phyloP scores from a whole-genome alignment of 2,797 vertebrate genomes.

The Anabacerthia variegaticeps region DNA sequence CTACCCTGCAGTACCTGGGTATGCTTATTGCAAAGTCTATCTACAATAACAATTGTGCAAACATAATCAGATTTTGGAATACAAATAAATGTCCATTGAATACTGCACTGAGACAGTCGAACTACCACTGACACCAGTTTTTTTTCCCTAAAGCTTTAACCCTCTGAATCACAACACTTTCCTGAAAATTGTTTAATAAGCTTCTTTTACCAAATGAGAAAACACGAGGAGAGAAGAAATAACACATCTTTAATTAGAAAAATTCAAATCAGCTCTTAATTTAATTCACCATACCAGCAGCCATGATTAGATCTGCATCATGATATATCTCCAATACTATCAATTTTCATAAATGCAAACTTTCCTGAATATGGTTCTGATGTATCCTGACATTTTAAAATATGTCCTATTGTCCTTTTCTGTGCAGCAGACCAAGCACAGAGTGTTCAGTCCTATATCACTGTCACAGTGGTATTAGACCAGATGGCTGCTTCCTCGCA shows the following conservation, averaged over 20 bases:
- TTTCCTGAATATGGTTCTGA: constrained; percentile 81
- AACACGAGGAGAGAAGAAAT: constrained; percentile 54
- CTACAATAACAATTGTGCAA: not conserved
- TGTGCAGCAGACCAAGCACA: constrained; percentile 80
- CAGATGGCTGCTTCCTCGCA: constrained; percentile 86
- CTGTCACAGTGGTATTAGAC: constrained; percentile 82
- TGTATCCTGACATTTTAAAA: constrained; percentile 85
- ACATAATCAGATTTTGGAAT: not conserved
- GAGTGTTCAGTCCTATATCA: constrained; percentile 79
- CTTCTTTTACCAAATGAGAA: constrained; percentile 42
- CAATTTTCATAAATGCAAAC: constrained; percentile 85
- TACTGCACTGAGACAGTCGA: not conserved
- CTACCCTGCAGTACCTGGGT: not conserved
- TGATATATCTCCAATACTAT: constrained; percentile 81
- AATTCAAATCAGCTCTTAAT: constrained; percentile 78
- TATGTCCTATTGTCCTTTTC: constrained; percentile 85
- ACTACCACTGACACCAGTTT: not conserved
- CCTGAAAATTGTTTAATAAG: constrained; percentile 39
- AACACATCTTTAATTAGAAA: constrained; percentile 78
- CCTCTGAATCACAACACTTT: not conserved
- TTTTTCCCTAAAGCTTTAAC: not conserved
- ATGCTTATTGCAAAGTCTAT: not conserved
- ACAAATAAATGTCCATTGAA: not conserved
- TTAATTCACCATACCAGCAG: constrained; percentile 75
- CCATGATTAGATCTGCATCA: constrained; percentile 79